These are phyloP conservation scores for Neuroscelio doddi DNA, from an alignment of 2,888 invertebrate genomes.

Conservation along the genomic window DNA sequence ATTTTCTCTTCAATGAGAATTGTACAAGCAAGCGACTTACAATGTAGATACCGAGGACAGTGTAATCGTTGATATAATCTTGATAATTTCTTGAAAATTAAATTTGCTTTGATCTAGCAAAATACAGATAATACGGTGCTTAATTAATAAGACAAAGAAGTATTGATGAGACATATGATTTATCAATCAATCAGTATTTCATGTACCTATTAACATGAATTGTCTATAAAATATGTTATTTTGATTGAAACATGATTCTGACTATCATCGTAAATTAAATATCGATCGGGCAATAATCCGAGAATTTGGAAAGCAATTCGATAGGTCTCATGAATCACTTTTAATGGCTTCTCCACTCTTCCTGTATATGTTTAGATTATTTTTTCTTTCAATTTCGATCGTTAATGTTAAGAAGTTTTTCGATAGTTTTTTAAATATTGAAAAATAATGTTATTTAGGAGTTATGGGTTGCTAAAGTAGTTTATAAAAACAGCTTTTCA, in stretches of 20 bases:
- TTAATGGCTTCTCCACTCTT: background rate
- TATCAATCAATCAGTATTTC: background rate
- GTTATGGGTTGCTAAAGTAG: too few species aligned
- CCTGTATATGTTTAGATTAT: slow-evolving; percentile 1
- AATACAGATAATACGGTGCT: background rate
- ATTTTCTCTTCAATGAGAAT: slow-evolving; percentile 16
- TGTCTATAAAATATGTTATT: slow-evolving; percentile 2
- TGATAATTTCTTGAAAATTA: too few species aligned
- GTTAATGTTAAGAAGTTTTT: too few species aligned
- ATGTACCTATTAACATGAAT: background rate
- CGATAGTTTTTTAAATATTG: too few species aligned
- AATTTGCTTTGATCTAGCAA: too few species aligned
- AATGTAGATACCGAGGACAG: too few species aligned
- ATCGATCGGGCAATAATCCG: slow-evolving; percentile 7
- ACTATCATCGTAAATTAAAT: background rate
- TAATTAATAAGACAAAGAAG: slow-evolving; percentile 6
- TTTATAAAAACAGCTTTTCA: too few species aligned
- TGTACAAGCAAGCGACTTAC: too few species aligned
- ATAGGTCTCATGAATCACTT: slow-evolving; percentile 7
- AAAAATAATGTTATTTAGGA: too few species aligned
- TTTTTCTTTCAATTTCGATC: too few species aligned
- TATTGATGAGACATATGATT: slow-evolving; percentile 2
- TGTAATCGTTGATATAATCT: too few species aligned
- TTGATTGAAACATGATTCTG: slow-evolving; percentile 2
- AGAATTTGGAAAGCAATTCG: slow-evolving; percentile 7